Evolutionary conservation across 2,113 vertebrate species (phyloP).

Genomic region (Pelobates fuscus): DNA sequence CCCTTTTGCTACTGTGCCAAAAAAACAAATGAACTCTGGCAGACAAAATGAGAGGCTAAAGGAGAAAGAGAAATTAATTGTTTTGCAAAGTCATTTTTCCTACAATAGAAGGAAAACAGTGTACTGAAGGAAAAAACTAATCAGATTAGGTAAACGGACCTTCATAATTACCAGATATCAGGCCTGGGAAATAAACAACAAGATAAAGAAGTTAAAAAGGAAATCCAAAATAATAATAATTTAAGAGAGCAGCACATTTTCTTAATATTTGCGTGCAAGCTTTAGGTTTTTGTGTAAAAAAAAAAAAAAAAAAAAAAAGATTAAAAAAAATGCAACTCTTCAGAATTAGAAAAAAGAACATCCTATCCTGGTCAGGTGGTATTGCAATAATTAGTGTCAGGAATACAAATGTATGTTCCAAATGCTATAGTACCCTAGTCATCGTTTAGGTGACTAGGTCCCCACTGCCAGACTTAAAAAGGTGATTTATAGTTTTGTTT

Average conservation of each 20-base stretch:
- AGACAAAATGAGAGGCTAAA: neutral
- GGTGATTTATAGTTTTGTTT: no score
- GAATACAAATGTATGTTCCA: no score
- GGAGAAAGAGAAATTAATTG: neutral
- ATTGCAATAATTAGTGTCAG: no score
- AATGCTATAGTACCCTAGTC: no score
- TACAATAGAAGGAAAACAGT: conserved; percentile 29
- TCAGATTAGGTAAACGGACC: conserved; percentile 44
- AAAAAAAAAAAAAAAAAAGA: no score
- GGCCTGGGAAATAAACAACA: conserved; percentile 40
- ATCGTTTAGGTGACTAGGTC: no score
- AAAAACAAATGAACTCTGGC: neutral
- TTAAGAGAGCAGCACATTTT: neutral
- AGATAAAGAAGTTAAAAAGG: conserved; percentile 23
- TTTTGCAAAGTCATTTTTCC: neutral
- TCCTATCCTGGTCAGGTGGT: no score
- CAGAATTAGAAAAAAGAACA: no score
- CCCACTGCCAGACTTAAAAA: no score
- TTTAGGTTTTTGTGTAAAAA: no score
- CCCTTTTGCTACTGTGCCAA: no score
- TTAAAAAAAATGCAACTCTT: no score
- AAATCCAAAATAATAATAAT: conserved; percentile 20
- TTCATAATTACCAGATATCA: conserved; percentile 43
- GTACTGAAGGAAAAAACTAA: conserved; percentile 32
- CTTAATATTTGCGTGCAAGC: neutral